A percentile compares a stretch with the other conserved stretches of the same genome.
Conservation (phyloP, 2,113 vertebrate species). For the Xiphophorus hellerii region DNA sequence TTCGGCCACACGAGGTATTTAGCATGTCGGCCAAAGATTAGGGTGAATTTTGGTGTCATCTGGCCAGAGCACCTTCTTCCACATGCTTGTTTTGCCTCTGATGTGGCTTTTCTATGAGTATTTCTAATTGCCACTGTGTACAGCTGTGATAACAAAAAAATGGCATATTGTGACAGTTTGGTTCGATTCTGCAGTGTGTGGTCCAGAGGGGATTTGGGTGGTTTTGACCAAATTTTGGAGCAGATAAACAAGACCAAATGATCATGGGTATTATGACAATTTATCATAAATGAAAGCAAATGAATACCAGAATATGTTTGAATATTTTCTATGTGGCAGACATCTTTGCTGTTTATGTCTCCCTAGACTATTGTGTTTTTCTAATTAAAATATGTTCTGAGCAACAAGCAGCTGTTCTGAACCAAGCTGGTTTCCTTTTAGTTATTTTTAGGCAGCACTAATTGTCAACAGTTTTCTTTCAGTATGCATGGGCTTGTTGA, state of each 20-base stretch:
- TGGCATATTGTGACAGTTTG: no score
- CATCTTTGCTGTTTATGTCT: not conserved
- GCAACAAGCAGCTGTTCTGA: not conserved
- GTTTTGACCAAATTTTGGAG: not conserved
- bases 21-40: no score
- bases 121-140: no score
- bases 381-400: not conserved
- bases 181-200: no score
- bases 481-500: constrained; percentile 1
- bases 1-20: no score
- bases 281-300: not conserved
- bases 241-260: not conserved
- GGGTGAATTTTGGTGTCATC: not conserved
- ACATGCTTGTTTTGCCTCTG: not conserved
- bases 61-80: not conserved
- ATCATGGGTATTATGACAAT: not conserved
- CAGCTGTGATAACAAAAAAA: no score
- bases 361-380: not conserved
- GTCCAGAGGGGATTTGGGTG: not conserved
- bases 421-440: not conserved
- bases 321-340: not conserved
- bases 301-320: not conserved
- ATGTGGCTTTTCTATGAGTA: not conserved
- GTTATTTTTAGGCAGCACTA: constrained; percentile 1
- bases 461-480: not conserved